Conservation (phyloP, 2,113 vertebrate genomes). For the Oostethus manadensis region DNA sequence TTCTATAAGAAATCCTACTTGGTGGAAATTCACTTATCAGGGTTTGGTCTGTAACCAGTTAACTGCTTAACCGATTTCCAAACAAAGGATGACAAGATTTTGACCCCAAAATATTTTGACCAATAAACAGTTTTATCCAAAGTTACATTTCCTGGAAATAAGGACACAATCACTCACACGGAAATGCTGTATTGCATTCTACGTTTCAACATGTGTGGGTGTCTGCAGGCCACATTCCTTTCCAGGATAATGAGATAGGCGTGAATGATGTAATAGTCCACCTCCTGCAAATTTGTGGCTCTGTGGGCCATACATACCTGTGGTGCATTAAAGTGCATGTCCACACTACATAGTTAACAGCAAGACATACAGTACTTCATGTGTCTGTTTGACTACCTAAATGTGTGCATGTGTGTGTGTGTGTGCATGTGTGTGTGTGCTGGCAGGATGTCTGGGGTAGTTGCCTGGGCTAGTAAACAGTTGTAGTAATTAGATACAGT, state of each 20-base stretch:
- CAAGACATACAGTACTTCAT: conserved; percentile 1
- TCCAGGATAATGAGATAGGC: conserved; percentile 28
- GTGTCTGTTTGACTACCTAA: conserved; percentile 9
- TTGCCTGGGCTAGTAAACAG: conserved; percentile 24
- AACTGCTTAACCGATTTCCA: too few species aligned
- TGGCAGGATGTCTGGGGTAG: conserved; percentile 26
- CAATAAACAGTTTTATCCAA: too few species aligned
- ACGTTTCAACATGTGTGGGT: conserved; percentile 18
- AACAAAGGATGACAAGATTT: too few species aligned
- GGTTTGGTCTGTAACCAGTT: too few species aligned
- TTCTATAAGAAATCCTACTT: too few species aligned
- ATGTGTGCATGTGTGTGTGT: conserved; percentile 23
- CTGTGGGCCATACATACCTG: conserved; percentile 21
- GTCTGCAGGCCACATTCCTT: conserved; percentile 29
- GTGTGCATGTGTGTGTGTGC: conserved; percentile 26
- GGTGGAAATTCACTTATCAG: too few species aligned
- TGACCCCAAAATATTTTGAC: too few species aligned
- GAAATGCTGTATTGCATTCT: background rate
- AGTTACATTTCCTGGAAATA: too few species aligned
- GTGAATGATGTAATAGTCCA: conserved; percentile 38
- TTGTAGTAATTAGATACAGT: conserved; percentile 47
- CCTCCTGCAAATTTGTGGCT: conserved; percentile 49
- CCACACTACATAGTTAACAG: conserved; percentile 3
- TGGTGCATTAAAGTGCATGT: conserved; percentile 19
- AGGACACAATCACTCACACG: too few species aligned